Evolutionary conservation across 1,140 invertebrate genomes (phyloP), one percentile per base, ranked within the genome.

Genomic region (Zaprionus ornatus): DNA sequence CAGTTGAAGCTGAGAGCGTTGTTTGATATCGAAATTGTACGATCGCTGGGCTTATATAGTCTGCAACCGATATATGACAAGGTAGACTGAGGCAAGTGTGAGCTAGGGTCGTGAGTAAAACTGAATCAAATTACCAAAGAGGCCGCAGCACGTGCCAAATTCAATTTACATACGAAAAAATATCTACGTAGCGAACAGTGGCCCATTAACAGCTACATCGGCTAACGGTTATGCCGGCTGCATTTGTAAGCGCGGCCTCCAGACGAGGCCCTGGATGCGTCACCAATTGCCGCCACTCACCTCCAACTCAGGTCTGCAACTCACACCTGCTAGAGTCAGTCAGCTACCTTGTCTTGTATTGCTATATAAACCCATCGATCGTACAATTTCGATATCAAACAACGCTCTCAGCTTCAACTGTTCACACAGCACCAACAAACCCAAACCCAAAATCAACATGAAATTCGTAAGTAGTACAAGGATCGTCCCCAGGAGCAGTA

Each of bases 401-500:
- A 77, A 73, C 75, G 85, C 78, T 82, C 68, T 55, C 78, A 81
- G 85, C 73, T 88, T 66, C 74, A 80, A 91, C 70, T 79, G 74
- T 37, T 45, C 25, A 80, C 79, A 78, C 40, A 57, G n/a, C 55
- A 15, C 74, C 21, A 59, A 70, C 15, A 25, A 69, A 64, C 35
- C 55, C 62, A 80, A 67, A 71, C 15, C 59, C 57, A 45, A 76
- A 79, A 78, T 77, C 90, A 91, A 76, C 78, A 90, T 87, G 90
- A 91, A 91, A 84, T 91, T 80, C 90, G 90, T 91, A 85, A 91
- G 90, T 84, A 13, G 19, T 57, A 10, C 9, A 15, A 13, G 10
- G 12, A 50, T 23, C 45, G 3, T 23, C 4, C 4, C 0, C 19
- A 21, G 12, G 45, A 42, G 27, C 13, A 29, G 7, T 32, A 0